A percentile compares a stretch with the other conserved stretches of the same genome.
These are phyloP conservation scores for Enteromius thamalakanensis DNA, from an alignment of 2,797 vertebrate species.

Conservation along the genomic window DNA sequence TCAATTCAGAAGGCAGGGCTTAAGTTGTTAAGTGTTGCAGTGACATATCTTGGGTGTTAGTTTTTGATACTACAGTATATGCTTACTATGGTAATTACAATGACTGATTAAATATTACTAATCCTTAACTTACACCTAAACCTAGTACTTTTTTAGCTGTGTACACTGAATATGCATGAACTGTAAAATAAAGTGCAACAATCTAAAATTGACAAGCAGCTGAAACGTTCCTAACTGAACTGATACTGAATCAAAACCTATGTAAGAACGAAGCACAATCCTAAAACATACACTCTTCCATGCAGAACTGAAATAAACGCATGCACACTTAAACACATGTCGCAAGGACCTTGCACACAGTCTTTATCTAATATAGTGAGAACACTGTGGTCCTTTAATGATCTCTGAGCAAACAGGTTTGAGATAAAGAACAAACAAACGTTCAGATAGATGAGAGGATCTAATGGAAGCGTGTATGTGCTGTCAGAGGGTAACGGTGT, in stretches of 20 bases:
- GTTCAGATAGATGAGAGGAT: background rate
- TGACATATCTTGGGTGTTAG: no score
- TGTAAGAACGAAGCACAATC: background rate
- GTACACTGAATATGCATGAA: background rate
- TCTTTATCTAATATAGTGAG: constrained; percentile 4
- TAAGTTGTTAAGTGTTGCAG: no score
- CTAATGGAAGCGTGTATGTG: constrained; percentile 1
- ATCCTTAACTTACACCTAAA: background rate
- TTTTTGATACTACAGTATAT: background rate
- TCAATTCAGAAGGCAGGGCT: no score
- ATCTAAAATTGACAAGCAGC: background rate
- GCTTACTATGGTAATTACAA: background rate
- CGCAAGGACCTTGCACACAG: background rate
- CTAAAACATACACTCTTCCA: background rate
- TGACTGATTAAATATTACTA: background rate
- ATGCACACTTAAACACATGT: background rate
- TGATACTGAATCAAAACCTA: background rate
- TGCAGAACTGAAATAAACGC: no score
- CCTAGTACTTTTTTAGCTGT: background rate
- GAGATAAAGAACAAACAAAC: background rate
- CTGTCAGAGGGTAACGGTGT: constrained; percentile 60
- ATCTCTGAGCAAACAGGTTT: background rate
- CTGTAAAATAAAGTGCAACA: background rate
- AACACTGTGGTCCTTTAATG: background rate
- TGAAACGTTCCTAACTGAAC: background rate